These are phyloP conservation scores for Acanthopagrus latus DNA, from an alignment of 2,797 vertebrate species.

Conservation along the genomic window DNA sequence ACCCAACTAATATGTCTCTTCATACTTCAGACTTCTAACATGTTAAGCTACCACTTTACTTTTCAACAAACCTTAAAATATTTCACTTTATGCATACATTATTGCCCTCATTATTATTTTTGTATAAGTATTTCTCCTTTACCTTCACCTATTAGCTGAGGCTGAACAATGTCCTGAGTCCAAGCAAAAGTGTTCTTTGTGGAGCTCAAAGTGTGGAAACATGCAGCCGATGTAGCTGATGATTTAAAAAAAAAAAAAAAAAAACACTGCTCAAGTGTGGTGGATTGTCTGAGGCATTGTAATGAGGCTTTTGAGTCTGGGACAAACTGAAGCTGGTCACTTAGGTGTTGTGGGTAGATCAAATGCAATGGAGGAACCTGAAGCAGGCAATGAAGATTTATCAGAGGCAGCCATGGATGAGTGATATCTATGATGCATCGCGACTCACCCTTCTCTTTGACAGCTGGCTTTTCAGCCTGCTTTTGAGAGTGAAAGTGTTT, in stretches of 20 bases:
- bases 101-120: neutral
- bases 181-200: neutral
- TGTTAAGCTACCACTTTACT: no score
- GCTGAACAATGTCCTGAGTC: neutral
- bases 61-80: no score
- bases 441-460: neutral
- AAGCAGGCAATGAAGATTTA: conserved; percentile 5
- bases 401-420: neutral
- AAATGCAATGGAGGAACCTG: neutral
- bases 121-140: neutral
- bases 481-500: neutral
- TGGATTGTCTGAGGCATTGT: neutral
- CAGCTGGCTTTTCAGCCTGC: neutral
- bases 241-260: no score
- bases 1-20: no score
- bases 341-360: neutral
- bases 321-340: neutral
- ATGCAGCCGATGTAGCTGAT: neutral
- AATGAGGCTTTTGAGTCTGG: neutral
- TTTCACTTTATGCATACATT: no score
- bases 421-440: neutral
- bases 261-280: neutral
- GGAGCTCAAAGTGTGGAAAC: conserved; percentile 8
- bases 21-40: no score
- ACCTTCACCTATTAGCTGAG: neutral